Conservation (phyloP, 2,888 invertebrate genomes). For the Scaeva pyrastri region DNA sequence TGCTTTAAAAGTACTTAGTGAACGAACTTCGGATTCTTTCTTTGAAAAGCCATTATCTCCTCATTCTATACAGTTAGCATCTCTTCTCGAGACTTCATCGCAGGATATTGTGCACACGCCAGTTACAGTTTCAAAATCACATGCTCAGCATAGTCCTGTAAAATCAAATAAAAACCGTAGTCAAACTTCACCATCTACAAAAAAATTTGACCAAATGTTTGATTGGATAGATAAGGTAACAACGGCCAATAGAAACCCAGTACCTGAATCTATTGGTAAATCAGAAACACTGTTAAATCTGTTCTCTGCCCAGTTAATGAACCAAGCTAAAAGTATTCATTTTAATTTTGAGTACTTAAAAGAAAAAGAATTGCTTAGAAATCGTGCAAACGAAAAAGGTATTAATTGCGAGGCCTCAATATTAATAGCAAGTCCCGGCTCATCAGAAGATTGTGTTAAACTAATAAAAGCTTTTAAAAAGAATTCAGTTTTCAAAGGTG, state of each 20-base stretch:
- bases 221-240: conserved; percentile 6
- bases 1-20: neutral
- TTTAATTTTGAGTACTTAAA: conserved; percentile 13
- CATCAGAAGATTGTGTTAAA: conserved; percentile 24
- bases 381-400: neutral
- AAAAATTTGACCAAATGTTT: neutral
- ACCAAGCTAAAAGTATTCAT: conserved; percentile 27
- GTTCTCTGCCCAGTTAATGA: conserved; percentile 29
- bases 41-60: neutral
- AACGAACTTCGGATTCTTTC: neutral
- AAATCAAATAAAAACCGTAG: neutral
- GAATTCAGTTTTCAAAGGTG: conserved; percentile 6
- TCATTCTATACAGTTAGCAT: neutral
- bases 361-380: neutral
- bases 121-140: neutral
- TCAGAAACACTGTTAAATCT: conserved; percentile 3
- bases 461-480: conserved; percentile 26
- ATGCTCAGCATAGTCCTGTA: neutral
- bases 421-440: conserved; percentile 10
- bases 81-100: neutral
- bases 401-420: conserved; percentile 15
- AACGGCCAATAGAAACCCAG: neutral
- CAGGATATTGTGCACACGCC: neutral
- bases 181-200: neutral
- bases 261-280: neutral